Base-by-base conservation (phyloP, 1,140 invertebrate species). In the Hycleus phaleratus region DNA sequence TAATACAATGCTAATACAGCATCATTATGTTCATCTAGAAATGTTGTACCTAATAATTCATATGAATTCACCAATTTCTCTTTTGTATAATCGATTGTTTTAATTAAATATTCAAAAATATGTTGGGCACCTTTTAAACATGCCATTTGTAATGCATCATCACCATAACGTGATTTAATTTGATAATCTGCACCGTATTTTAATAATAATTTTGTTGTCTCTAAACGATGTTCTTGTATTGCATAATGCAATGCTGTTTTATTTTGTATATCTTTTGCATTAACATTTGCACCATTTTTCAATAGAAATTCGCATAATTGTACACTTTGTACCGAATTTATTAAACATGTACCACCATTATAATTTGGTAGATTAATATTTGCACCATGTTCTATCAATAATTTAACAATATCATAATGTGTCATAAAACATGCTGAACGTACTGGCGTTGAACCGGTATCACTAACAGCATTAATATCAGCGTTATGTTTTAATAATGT, bases 201-300 rank as follows among this genome's bases (percentile, higher is more conserved):
- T 38, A 96, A 73, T 24, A 96, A 73, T 38, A 96, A 75, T 66
- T 86, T 86, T 0, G 89, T 91, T 3, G 92, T 93, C 73, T 92
- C 90, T 68, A 92, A 77, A 59, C 81, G 82, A 66, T 90, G 88
- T 74, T 93, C 92, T 69, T 93, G 90, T 60, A 95, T 93, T 0
- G 93, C 91, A 77, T 97, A 95, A 79, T 97, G 93, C 56, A 97
- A 78, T 26, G 92, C 93, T 60, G 92, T 91, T 75, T 95, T 95
- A 64, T 87, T 86, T 72, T 95, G 91, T 64, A 91, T 90, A 75
- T 96, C 93, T 25, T 83, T 81, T 1, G 91, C 89, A 77, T 95
- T 93, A 3, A 93, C 88, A 64, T 85, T 80, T 18, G 88, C 91
- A 38, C 89, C 86, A 68, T 85, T 80, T 59, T 81, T 73, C 24